A percentile compares a stretch with the other conserved stretches of the same genome.
phyloP scores from a whole-genome alignment of 2,888 invertebrate species.

The Ophion ventricosus region DNA sequence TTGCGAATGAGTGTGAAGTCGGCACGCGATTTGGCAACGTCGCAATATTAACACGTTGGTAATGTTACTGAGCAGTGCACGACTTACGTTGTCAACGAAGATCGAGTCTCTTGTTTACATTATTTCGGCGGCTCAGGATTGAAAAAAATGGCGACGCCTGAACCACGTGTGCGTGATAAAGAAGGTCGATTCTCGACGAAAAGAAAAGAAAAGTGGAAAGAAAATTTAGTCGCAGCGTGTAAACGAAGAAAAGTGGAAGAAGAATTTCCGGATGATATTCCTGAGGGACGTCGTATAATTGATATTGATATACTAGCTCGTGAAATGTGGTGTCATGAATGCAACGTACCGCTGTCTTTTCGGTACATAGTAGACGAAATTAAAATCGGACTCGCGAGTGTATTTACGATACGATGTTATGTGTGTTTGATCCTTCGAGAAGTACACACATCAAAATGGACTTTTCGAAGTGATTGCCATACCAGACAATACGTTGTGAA shows the following conservation, averaged over 20 bases:
- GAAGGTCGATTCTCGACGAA: conserved; percentile 12
- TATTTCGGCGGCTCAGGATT: no score
- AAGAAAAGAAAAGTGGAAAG: conserved; percentile 24
- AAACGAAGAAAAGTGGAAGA: conserved; percentile 9
- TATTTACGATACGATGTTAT: conserved; percentile 21
- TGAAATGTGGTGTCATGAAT: conserved; percentile 42
- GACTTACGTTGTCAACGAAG: no score
- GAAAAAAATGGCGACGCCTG: no score
- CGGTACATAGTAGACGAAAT: conserved; percentile 14
- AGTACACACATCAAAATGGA: conserved; percentile 5
- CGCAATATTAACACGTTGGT: background rate
- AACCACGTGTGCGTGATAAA: conserved; percentile 7
- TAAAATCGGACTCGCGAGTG: conserved; percentile 10
- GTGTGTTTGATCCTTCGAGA: background rate
- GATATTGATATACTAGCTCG: conserved; percentile 7
- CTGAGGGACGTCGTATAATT: conserved; percentile 18
- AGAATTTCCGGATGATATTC: background rate
- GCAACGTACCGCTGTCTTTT: conserved; percentile 34
- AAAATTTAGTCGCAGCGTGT: conserved; percentile 13
- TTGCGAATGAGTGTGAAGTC: background rate
- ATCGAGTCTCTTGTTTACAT: no score
- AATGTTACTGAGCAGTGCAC: background rate
- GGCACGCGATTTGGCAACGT: conserved; percentile 5
- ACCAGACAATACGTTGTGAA: conserved; percentile 17
- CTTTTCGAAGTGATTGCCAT: background rate